phyloP scores from a whole-genome alignment of 2,113 vertebrate species.

The Oryzias celebensis region DNA sequence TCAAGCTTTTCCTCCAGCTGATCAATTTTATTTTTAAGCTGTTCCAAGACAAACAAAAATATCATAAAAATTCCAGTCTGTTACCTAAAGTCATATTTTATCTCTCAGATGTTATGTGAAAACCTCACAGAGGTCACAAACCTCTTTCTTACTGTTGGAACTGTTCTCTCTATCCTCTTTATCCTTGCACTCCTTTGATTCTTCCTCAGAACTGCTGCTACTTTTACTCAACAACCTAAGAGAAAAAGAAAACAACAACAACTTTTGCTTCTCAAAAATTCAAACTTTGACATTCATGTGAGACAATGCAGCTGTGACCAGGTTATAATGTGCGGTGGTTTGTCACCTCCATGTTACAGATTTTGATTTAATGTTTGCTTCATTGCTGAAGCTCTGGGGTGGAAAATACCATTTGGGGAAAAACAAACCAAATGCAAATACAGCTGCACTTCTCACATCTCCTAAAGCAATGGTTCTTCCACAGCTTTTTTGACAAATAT shows the following conservation, averaged over 20 bases:
- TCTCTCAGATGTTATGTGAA: not conserved
- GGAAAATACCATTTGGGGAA: not conserved
- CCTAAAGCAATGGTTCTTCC: no score
- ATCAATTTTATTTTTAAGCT: conserved; percentile 87
- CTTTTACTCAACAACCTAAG: conserved; percentile 65
- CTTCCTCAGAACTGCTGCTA: conserved; percentile 29
- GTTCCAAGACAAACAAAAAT: conserved; percentile 40
- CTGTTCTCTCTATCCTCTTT: conserved; percentile 54
- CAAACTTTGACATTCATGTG: not conserved
- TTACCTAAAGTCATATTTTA: conserved; percentile 1
- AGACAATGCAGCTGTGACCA: not conserved
- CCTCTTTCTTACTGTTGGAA: conserved; percentile 59
- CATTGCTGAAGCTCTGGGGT: not conserved
- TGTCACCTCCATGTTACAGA: not conserved
- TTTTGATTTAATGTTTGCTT: not conserved
- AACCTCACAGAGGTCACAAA: conserved; percentile 30
- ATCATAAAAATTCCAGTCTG: not conserved
- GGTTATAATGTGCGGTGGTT: not conserved
- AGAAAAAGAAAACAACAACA: conserved; percentile 1
- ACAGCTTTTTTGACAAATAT: no score
- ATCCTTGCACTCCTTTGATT: conserved; percentile 47
- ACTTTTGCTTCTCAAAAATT: not conserved
- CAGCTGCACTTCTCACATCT: no score
- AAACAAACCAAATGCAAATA: not conserved
- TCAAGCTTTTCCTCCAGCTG: conserved; percentile 87